These are phyloP conservation scores for Oikopleura albicans DNA, from an alignment of 23 tunicate species.

Conservation along the genomic window DNA sequence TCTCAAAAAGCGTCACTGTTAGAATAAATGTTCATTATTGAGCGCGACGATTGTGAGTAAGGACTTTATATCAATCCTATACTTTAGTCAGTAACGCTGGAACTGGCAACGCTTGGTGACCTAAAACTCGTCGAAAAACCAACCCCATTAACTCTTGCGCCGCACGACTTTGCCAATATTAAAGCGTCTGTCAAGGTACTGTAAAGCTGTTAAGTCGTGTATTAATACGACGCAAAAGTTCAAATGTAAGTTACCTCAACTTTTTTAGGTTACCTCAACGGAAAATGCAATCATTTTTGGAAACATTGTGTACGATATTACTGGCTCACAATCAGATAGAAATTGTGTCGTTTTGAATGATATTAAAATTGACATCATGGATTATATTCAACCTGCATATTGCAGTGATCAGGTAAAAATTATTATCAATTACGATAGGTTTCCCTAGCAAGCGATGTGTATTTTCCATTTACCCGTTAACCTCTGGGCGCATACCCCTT, in stretches of 20 bases:
- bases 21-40: too few relatives aligned
- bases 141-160: constrained; percentile 72
- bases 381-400: constrained; percentile 65
- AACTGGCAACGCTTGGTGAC: constrained; percentile 34
- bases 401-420: constrained; percentile 96
- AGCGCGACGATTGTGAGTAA: too few relatives aligned
- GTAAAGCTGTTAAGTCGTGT: background rate
- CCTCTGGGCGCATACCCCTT: too few relatives aligned
- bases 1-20: too few relatives aligned
- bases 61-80: too few relatives aligned
- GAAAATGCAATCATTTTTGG: constrained; percentile 94
- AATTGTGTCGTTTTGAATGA: constrained; percentile 93
- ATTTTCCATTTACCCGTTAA: too few relatives aligned
- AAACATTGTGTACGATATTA: constrained; percentile 81
- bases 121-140: constrained; percentile 88
- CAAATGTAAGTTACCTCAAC: too few relatives aligned
- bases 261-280: constrained; percentile 47
- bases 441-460: background rate
- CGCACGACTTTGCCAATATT: constrained; percentile 95
- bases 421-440: background rate
- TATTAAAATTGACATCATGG: constrained; percentile 94
- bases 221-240: too few relatives aligned
- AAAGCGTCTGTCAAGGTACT: constrained; percentile 72
- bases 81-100: background rate
- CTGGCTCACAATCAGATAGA: constrained; percentile 69